phyloP scores from a whole-genome alignment of 35 echinoderm and acorn worm genomes.

The Amphiura filiformis region DNA sequence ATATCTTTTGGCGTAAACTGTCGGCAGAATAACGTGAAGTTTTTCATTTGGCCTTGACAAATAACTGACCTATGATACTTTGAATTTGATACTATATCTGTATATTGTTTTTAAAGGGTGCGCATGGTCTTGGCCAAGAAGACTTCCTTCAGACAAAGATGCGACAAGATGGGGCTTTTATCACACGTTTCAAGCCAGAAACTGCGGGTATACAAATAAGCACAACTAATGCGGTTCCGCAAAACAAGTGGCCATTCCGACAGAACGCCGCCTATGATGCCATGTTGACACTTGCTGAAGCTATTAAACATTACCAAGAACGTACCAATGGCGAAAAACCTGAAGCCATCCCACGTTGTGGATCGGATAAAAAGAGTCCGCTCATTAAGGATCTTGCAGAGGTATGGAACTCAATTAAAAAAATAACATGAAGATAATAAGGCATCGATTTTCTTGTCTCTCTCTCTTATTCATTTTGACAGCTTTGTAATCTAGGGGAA shows the following conservation, averaged over 20 bases:
- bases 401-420: no score
- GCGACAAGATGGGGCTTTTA: slow-evolving; percentile 65
- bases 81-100: no score
- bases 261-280: slow-evolving; percentile 69
- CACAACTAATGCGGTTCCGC: slow-evolving; percentile 29
- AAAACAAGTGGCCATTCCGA: slow-evolving; percentile 48
- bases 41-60: no score
- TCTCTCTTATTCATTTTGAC: no score
- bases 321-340: slow-evolving; percentile 23
- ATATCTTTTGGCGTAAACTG: no score
- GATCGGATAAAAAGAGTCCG: not conserved
- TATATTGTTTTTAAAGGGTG: no score
- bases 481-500: no score
- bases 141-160: slow-evolving; percentile 61
- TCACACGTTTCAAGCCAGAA: slow-evolving; percentile 55
- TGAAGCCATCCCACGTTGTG: slow-evolving; percentile 19
- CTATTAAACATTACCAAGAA: slow-evolving; percentile 20
- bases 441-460: no score
- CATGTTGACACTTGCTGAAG: slow-evolving; percentile 36
- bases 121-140: not conserved
- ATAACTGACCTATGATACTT: no score
- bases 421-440: not conserved
- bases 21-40: no score
- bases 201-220: slow-evolving; percentile 17
- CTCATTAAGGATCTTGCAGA: slow-evolving; percentile 20